Percentiles rank a stretch among this genome's conserved stretches.
These are phyloP conservation scores for Hydrocynus forskahlii DNA, from an alignment of 2,797 vertebrate genomes.

Conservation along the genomic window DNA sequence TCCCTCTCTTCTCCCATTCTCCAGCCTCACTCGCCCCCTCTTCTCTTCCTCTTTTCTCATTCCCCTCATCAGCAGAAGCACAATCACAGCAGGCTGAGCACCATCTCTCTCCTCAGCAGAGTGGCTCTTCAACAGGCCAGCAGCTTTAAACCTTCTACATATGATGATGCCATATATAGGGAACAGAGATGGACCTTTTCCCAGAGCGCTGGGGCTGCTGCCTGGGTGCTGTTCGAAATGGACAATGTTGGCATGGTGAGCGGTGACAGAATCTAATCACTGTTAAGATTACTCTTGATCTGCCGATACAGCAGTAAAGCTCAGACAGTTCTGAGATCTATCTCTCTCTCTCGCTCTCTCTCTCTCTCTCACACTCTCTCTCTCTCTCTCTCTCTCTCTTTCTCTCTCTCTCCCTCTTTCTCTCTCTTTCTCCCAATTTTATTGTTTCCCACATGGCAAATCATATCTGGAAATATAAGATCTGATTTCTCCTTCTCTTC, in stretches of 20 bases:
- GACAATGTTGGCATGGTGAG: conserved; percentile 39
- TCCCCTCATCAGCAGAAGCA: conserved; percentile 19
- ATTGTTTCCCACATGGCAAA: conserved; percentile 10
- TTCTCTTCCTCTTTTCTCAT: conserved; percentile 10
- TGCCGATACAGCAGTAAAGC: conserved; percentile 22
- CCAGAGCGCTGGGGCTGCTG: conserved; percentile 38
- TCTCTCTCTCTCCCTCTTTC: conserved; percentile 20
- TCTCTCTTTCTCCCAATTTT: conserved; percentile 18
- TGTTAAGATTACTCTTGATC: conserved; percentile 39
- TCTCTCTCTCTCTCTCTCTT: too few relatives aligned
- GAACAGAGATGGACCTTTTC: conserved; percentile 37
- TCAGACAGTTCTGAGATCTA: not conserved
- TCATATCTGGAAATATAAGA: conserved; percentile 1
- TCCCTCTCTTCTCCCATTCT: conserved; percentile 4
- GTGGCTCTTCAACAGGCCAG: conserved; percentile 10
- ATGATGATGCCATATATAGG: not conserved
- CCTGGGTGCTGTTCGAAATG: conserved; percentile 34
- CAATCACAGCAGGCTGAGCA: conserved; percentile 4
- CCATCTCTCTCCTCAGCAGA: not conserved
- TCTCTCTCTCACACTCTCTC: too few relatives aligned
- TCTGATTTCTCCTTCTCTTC: not conserved
- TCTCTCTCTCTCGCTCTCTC: too few relatives aligned
- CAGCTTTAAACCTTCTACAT: not conserved
- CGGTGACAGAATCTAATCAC: conserved; percentile 42
- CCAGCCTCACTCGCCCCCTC: conserved; percentile 8